Evolutionary conservation across 2,888 invertebrate species (phyloP).

Genomic region (Galerucella calmariensis): DNA sequence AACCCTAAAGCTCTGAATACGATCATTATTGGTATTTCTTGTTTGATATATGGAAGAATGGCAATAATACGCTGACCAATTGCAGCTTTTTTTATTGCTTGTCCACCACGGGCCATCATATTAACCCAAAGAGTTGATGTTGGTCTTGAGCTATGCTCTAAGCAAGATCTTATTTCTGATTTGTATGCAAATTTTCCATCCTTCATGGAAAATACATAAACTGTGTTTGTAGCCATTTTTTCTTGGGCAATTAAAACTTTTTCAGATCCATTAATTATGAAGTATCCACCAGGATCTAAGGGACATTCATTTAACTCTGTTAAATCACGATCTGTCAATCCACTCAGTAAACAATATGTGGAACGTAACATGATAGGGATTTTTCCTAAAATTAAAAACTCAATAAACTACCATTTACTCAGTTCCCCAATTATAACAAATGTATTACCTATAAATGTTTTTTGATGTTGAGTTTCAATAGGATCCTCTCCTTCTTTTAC

Average conservation of each 20-base stretch:
- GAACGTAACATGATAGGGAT: constrained; percentile 99
- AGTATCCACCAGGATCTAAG: constrained; percentile 98
- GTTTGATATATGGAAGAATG: constrained; percentile 97
- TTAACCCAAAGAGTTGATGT: constrained; percentile 99
- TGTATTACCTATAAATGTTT: constrained; percentile 73
- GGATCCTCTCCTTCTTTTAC: constrained; percentile 91
- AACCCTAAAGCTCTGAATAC: constrained; percentile 98
- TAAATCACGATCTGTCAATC: constrained; percentile 97
- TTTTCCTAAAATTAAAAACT: constrained; percentile 68
- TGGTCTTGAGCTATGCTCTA: constrained; percentile 93
- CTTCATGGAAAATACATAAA: constrained; percentile 99
- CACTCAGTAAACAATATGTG: constrained; percentile 94
- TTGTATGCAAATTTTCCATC: constrained; percentile 99
- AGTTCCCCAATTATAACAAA: too few relatives aligned
- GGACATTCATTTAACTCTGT: constrained; percentile 99
- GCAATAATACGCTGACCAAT: constrained; percentile 99
- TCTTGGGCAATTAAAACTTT: constrained; percentile 95
- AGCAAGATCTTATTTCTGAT: constrained; percentile 95
- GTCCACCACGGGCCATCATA: constrained; percentile 99
- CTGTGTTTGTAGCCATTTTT: constrained; percentile 99
- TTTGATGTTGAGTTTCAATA: constrained; percentile 83
- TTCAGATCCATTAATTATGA: constrained; percentile 99
- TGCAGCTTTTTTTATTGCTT: constrained; percentile 97
- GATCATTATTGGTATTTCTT: constrained; percentile 99
- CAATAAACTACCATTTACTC: not conserved